Conservation (phyloP, 2,888 invertebrate genomes). For the Schizotus pectinicornis region DNA sequence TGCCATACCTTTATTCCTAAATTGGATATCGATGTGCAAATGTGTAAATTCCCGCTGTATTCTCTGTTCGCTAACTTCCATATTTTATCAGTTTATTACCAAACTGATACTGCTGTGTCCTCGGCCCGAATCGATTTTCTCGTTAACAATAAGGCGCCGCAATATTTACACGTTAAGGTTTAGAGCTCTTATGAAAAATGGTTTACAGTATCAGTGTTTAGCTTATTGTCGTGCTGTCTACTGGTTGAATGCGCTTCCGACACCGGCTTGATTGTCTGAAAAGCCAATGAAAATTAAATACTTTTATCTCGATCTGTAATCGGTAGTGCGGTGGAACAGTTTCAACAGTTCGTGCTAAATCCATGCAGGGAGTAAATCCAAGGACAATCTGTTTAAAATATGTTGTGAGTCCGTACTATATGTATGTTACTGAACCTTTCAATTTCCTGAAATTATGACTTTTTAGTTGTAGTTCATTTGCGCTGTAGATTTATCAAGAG, state of each 20-base stretch:
- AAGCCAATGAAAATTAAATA: too few relatives aligned
- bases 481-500: too few relatives aligned
- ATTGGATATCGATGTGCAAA: slow-evolving; percentile 42
- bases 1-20: slow-evolving; percentile 34
- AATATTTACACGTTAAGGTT: slow-evolving; percentile 21
- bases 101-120: slow-evolving; percentile 29
- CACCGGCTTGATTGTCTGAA: too few relatives aligned
- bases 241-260: background rate
- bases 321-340: too few relatives aligned
- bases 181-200: slow-evolving; percentile 17
- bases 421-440: too few relatives aligned
- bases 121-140: slow-evolving; percentile 20
- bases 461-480: too few relatives aligned
- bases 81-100: slow-evolving; percentile 39
- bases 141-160: slow-evolving; percentile 19
- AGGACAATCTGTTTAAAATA: too few relatives aligned
- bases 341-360: too few relatives aligned
- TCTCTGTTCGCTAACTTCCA: slow-evolving; percentile 28
- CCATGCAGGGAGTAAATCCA: too few relatives aligned
- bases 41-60: slow-evolving; percentile 35
- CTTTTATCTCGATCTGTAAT: too few relatives aligned
- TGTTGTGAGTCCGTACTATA: too few relatives aligned
- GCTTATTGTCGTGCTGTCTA: slow-evolving; percentile 18
- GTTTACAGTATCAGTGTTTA: slow-evolving; percentile 12
- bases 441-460: too few relatives aligned